Conservation (phyloP, 92 coral and sea anemone genomes). For the Porites evermanni region DNA sequence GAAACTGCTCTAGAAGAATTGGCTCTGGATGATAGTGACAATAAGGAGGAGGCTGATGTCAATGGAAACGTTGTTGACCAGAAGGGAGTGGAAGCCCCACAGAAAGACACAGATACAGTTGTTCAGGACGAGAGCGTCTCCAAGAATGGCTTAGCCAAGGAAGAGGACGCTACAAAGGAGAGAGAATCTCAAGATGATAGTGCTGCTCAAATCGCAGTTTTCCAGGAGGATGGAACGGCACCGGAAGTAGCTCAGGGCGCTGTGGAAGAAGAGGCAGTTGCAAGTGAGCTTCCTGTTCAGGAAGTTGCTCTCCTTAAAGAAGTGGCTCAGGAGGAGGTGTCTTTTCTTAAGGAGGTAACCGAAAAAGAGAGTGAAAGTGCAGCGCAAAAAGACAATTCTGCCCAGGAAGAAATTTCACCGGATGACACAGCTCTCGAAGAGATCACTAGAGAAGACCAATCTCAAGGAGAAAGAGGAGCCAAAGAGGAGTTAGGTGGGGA, state of each 20-base stretch:
- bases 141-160: neutral
- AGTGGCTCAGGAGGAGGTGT: no score
- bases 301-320: no score
- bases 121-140: neutral
- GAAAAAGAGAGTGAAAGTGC: neutral
- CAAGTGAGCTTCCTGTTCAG: no score
- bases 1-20: slow-evolving; percentile 1
- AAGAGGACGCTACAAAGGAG: slow-evolving; percentile 5
- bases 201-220: neutral
- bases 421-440: neutral
- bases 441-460: neutral
- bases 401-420: slow-evolving; percentile 1
- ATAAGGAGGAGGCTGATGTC: slow-evolving; percentile 21
- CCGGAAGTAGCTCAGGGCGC: neutral
- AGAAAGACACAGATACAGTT: slow-evolving; percentile 14
- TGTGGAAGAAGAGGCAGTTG: no score
- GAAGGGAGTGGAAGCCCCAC: neutral
- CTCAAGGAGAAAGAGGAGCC: neutral
- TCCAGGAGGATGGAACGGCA: neutral
- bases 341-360: no score
- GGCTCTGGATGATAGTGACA: slow-evolving; percentile 49
- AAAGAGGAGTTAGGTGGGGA: neutral
- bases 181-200: slow-evolving; percentile 3
- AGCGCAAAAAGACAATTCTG: neutral
- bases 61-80: neutral